Evolutionary conservation across 2,113 vertebrate species (phyloP), one percentile per base, ranked within the genome.

Genomic region (Martes martes): DNA sequence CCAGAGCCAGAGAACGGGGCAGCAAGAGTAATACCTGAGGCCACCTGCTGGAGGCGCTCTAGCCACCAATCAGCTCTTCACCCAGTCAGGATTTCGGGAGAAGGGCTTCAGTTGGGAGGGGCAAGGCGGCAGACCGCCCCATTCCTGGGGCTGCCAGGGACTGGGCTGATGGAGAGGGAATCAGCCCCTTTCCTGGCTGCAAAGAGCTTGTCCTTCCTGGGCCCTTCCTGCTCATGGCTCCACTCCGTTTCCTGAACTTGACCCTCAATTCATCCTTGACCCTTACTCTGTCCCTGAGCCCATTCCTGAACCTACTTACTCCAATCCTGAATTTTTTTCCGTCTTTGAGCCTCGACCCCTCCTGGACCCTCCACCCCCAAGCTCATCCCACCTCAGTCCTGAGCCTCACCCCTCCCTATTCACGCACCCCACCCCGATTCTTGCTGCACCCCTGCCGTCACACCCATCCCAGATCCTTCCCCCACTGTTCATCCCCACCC

Each of bases 291-390:
- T 36, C 42, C 55, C 61, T 7, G 39, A 55, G 15, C 18, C 65
- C 84, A 39, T 73, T 59, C 79, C 88, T 50, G 47, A 97, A n/a
- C 61, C 73, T 65, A 65, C 28, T 95, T n/a, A 42, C 55, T 39
- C 52, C 73, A 76, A 26, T 69, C 57, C 63, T 36, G 57, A 84
- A 45, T 9, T 59, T 73, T n/a, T 78, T 89, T 71, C 91, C 52
- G 0, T 69, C 14, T 83, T 71, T 36, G 47, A 73, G n/a, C n/a
- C 42, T 81, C 7, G 5, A 31, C 39, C 76, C 82, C 23, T 85
- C 79, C 33, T 73, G 42, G n/a, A 36, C n/a, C 18, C 24, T 76
- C n/a, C 80, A 42, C 9, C 19, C 11, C 4, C 9, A 28, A 28
- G 5, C 19, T 42, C 33, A 7, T 4, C 36, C 33, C 52, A 24